Base-by-base conservation (phyloP, 2,113 vertebrate species). In the Plestiodon gilberti region DNA sequence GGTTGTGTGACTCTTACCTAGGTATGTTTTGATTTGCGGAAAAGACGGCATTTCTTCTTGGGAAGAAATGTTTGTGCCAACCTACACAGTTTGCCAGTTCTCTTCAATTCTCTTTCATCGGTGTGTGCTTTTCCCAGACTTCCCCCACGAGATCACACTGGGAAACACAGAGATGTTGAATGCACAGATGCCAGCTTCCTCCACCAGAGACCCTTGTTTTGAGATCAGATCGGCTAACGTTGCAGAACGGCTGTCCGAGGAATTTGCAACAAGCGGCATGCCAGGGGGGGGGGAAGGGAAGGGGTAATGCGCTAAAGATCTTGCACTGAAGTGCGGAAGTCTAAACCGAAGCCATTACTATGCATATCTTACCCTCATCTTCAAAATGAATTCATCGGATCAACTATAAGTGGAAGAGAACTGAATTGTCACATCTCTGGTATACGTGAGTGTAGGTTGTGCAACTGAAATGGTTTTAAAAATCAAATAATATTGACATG, bases 231-330 rank as follows among this genome's bases (percentile, higher is more conserved):
- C 43, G 78, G 43, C 73, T 87, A 1, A 82, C 76, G 62, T 82
- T 74, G 75, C 65, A 89, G 84, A 83, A 78, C 23, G 48, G 13
- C 30, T 23, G 8, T 75, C 30, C 15, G 25, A 61, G 38, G 70
- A 86, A 59, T 83, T 65, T 89, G 87, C 69, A 52, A 20, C 77
- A 35, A 79, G 78, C 81, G 78, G 64, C 70, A 28, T 33, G 48
- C 57, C 17, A n/a, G 33, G 48, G 69, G 73, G 2, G 18, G 18
- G 69, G 65, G 35, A 23, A 80, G 74, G 80, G 48, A 71, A 82
- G 74, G 75, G 30, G 78, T 88, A 89, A 81, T 84, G 65, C 30
- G 75, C 82, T 87, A 67, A 82, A n/a, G 81, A 59, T 73, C 83
- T 64, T 55, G 43, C 85, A 35, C 78, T 73, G 28, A 62, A 81